phyloP scores from a whole-genome alignment of 2,888 invertebrate genomes.

The Nephrotoma guestfalica region DNA sequence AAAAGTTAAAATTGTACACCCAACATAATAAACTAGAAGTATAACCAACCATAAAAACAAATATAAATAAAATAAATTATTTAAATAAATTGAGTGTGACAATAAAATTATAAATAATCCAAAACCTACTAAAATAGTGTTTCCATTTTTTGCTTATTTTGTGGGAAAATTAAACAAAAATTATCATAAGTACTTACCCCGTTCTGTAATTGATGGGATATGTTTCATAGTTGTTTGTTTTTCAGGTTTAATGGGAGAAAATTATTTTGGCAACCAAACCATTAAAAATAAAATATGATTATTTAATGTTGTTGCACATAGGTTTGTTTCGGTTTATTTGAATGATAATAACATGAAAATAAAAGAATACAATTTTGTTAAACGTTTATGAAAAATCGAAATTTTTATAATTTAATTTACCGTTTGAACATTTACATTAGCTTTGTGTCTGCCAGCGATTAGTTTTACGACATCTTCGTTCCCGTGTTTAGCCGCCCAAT shows the following conservation, averaged over 20 bases:
- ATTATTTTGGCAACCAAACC: not conserved
- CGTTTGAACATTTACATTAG: conserved; percentile 75
- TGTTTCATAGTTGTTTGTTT: not conserved
- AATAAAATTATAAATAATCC: not conserved
- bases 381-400: not conserved
- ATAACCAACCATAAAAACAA: not conserved
- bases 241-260: not conserved
- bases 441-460: conserved; percentile 72
- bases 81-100: not conserved
- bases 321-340: not conserved
- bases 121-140: not conserved
- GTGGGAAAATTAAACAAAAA: not conserved
- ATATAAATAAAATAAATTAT: not conserved
- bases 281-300: not conserved
- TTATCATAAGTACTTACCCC: not conserved
- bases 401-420: conserved; percentile 36
- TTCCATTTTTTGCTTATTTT: not conserved
- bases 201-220: not conserved
- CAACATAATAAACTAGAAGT: not conserved
- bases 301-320: not conserved
- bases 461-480: conserved; percentile 82
- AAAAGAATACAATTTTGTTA: not conserved
- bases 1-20: too few relatives aligned
- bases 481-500: conserved; percentile 94
- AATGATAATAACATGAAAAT: not conserved